Evolutionary conservation across 1,140 invertebrate genomes (phyloP), one percentile per base, ranked within the genome.

Genomic region (Lucilia sericata): DNA sequence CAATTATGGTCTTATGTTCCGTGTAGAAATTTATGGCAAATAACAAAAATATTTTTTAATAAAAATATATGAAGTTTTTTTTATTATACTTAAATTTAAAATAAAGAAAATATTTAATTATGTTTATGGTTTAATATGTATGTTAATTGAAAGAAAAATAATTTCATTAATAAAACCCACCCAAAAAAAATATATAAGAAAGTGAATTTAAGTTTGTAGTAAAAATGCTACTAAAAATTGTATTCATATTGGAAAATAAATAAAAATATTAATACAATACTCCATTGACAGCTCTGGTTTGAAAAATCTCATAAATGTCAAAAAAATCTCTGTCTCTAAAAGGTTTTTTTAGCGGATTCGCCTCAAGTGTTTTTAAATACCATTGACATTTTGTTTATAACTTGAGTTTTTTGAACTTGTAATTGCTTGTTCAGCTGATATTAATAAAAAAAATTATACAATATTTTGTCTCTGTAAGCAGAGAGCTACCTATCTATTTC

Each of bases 1-100:
- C 83, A 88, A 91, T 55, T 91, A 93, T 80, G 91, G 92, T n/a
- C 91, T 93, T 85, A 92, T 93, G 84, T 93, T 92, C 86, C 84
- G 89, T 36, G 89, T 93, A 34, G 89, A 92, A 82, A 70, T 93
- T 34, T 93, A 92, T 86, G 91, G 91, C 80, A 88, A 88, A 87
- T 88, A 86, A 87, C 36, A 75, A 34, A 74, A 47, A 81, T 60
- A 21, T 7, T 36, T 80, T 80, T 14, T 49, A 75, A 42, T 42
- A 42, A 42, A 8, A 42, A 42, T 42, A 42, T 12, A 55, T 7
- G 14, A 14, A 55, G n/a, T 78, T 4, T 78, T 42, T 78, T 17
- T 80, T n/a, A 34, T 30, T 47, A 47, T 14, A 78, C 30, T 80
- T 47, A 80, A 80, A 80, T 80, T 80, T 80, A 80, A 78, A 47